phyloP scores from a whole-genome alignment of 2,888 invertebrate genomes.

The Ypsolopha scabrella region DNA sequence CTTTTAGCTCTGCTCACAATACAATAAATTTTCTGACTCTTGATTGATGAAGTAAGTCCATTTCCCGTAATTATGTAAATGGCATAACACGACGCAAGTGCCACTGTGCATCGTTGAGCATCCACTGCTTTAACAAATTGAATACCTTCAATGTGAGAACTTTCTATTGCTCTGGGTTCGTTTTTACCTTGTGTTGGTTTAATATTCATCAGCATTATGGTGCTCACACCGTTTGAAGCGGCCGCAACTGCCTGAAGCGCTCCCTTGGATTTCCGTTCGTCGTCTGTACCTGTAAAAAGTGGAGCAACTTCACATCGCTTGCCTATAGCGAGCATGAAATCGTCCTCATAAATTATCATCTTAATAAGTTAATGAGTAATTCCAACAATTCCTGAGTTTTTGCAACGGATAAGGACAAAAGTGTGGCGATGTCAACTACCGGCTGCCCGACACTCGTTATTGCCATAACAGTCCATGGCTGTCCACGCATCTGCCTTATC shows the following conservation, averaged over 20 bases:
- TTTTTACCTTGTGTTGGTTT: constrained; percentile 3
- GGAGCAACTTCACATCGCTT: constrained; percentile 23
- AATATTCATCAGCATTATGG: constrained; percentile 8
- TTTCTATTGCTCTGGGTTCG: constrained; percentile 4
- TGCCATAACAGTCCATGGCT: constrained; percentile 44
- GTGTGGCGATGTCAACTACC: constrained; percentile 32
- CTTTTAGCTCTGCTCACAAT: constrained; percentile 1
- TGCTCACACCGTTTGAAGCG: constrained; percentile 5
- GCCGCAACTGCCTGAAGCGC: not conserved
- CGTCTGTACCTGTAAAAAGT: constrained; percentile 16
- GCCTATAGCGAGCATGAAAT: constrained; percentile 45
- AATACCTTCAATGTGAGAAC: constrained; percentile 8
- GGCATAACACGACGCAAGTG: constrained; percentile 6
- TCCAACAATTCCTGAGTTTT: constrained; percentile 58
- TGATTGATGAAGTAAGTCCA: constrained; percentile 28
- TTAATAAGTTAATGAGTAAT: constrained; percentile 67
- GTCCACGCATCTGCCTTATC: constrained; percentile 58
- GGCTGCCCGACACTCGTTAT: constrained; percentile 43
- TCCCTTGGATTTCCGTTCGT: constrained; percentile 1
- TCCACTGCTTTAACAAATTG: constrained; percentile 9
- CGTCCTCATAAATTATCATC: constrained; percentile 64
- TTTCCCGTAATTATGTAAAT: constrained; percentile 24
- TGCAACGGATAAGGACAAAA: constrained; percentile 28
- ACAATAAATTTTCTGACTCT: constrained; percentile 4
- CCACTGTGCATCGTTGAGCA: constrained; percentile 17